Evolutionary conservation across 2,888 invertebrate genomes (phyloP).

Genomic region (Epinotia demarniana): DNA sequence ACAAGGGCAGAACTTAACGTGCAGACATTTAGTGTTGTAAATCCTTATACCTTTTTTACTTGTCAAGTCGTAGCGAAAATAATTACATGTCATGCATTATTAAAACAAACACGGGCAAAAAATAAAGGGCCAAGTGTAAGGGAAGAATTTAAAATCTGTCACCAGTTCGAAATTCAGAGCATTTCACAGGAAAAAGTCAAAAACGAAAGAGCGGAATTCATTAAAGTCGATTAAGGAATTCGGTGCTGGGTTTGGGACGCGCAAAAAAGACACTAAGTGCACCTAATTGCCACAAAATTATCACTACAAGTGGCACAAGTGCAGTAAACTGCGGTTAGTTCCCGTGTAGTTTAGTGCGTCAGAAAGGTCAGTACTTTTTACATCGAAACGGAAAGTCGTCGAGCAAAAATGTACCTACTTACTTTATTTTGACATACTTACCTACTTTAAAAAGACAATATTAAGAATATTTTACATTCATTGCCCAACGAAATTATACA

Average conservation of each 20-base stretch:
- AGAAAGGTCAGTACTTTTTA: not conserved
- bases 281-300: constrained; percentile 70
- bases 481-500: constrained; percentile 24
- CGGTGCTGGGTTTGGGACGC: constrained; percentile 59
- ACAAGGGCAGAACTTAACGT: constrained; percentile 53
- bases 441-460: not conserved
- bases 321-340: constrained; percentile 44
- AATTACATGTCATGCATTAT: constrained; percentile 81
- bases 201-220: constrained; percentile 74
- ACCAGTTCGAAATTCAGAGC: constrained; percentile 79
- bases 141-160: constrained; percentile 83
- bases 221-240: constrained; percentile 75
- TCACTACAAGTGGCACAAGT: constrained; percentile 61
- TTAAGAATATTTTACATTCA: constrained; percentile 16
- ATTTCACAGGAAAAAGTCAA: constrained; percentile 72
- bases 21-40: constrained; percentile 62
- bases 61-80: constrained; percentile 71
- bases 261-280: constrained; percentile 62
- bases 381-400: not conserved
- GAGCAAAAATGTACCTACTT: not conserved
- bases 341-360: constrained; percentile 3
- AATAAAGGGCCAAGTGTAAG: constrained; percentile 78
- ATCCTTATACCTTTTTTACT: constrained; percentile 63
- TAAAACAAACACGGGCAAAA: constrained; percentile 71
- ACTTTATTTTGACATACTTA: constrained; percentile 4